Evolutionary conservation across 2,797 vertebrate genomes (phyloP), one percentile per base, ranked within the genome.

Genomic region (Emys orbicularis): DNA sequence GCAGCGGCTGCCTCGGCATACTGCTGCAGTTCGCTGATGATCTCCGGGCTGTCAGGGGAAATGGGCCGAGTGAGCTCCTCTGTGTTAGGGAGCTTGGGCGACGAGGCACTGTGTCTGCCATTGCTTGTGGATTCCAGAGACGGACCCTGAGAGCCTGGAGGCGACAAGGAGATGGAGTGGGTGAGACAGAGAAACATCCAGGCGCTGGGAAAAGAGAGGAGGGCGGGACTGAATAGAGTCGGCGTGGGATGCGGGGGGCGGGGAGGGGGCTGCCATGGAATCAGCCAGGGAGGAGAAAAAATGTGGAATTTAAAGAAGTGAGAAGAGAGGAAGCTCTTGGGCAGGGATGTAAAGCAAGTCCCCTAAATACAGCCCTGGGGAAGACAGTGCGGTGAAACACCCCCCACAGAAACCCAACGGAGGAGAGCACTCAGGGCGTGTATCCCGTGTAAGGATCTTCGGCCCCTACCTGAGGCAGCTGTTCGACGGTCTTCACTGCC

Each of bases 21-120:
- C 97, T 98, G 99, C 97, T 99, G 99, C 97, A 99, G 98, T 98
- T 99, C 99, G 5, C 98, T 97, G 97, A 99, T 98, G 95, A 99
- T 99, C 98, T 99, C 99, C 0, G 99, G 99, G 97, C 99, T 99
- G 96, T 99, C 98, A 0, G 99, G 99, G 92, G 99, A 99, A 82
- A 99, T 98, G 9, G 99, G 98, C 74, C 97, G 98, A 77, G 98
- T 98, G 52, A 98, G 98, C 41, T 98, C 98, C 65, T 99, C 98
- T 0, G 99, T 93, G 16, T 99, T 99, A 18, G 97, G 97, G 85
- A 97, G 98, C 96, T 99, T 99, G 0, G 99, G 99, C 27, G 99
- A 99, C 49, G 99, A 98, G 95, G 99, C 98, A 97, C 99, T 99
- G 57, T 99, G 99, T 96, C 99, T 99, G 97, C 99, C 98, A 12